Percentiles rank a stretch among this genome's conserved stretches.
Conservation (phyloP, 2,888 invertebrate species). For the Gymnosoma rotundatum region DNA sequence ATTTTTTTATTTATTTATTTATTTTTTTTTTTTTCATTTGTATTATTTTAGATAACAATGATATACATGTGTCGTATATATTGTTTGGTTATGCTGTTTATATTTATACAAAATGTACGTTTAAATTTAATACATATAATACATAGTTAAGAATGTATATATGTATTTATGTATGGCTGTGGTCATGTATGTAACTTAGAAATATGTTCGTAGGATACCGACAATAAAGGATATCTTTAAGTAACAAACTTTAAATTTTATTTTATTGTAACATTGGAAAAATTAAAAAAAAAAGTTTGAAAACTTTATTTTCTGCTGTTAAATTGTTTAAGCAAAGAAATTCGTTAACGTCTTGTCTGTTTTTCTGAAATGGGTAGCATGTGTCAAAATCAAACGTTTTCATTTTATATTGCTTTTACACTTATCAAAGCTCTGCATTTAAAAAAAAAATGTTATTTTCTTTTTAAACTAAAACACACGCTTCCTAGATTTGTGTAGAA, state of each 20-base stretch:
- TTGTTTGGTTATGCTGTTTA: constrained; percentile 38
- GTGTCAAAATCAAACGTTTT: too few species aligned
- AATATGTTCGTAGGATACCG: constrained; percentile 5
- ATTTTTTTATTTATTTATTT: too few species aligned
- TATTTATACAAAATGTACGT: constrained; percentile 1
- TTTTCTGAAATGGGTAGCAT: too few species aligned
- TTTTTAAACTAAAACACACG: too few species aligned
- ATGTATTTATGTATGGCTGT: neutral
- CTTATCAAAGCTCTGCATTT: too few species aligned
- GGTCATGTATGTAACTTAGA: neutral
- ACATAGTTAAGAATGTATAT: neutral
- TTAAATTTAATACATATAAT: too few species aligned
- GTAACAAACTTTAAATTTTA: constrained; percentile 8
- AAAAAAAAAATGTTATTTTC: too few species aligned
- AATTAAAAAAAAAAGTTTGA: neutral
- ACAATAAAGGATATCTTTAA: neutral
- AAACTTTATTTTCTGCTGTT: neutral
- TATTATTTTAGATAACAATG: constrained; percentile 51
- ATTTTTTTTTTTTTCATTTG: constrained; percentile 32
- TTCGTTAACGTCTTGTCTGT: too few species aligned
- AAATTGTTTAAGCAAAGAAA: too few species aligned
- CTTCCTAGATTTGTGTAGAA: too few species aligned
- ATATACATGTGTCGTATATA: constrained; percentile 12
- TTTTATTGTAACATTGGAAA: neutral
- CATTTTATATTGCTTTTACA: too few species aligned